Conservation (phyloP, 2,888 invertebrate species). For the Bibio marci region DNA sequence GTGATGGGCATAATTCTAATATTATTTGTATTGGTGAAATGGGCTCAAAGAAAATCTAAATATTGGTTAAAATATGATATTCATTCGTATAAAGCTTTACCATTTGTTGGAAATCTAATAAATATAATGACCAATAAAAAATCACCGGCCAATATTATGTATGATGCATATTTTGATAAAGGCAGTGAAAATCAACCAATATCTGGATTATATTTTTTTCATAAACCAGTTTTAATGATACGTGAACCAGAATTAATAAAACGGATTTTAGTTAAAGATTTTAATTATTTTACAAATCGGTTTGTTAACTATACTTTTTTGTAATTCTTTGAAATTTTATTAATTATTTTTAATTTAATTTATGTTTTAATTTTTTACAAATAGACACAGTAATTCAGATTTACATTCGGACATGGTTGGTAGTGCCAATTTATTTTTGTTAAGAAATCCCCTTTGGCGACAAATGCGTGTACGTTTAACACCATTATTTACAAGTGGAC, state of each 20-base stretch:
- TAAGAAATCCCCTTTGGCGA: conserved; percentile 30
- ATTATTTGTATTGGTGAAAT: no score
- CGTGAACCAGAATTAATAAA: conserved; percentile 31
- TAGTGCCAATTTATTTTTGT: conserved; percentile 27
- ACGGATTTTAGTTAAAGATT: conserved; percentile 30
- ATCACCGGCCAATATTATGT: not conserved
- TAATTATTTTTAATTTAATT: no score
- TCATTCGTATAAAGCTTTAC: no score
- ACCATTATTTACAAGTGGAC: conserved; percentile 30
- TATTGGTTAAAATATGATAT: no score
- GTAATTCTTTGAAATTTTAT: no score
- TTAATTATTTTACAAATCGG: conserved; percentile 27
- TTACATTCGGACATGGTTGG: conserved; percentile 25
- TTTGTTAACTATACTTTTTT: conserved; percentile 6
- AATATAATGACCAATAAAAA: no score
- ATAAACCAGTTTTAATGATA: conserved; percentile 29
- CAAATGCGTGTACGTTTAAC: conserved; percentile 27
- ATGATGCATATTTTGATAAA: conserved; percentile 21
- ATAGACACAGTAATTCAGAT: conserved; percentile 14
- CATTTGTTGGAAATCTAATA: no score
- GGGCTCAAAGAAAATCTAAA: no score
- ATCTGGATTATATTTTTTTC: conserved; percentile 26
- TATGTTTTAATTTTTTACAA: no score
- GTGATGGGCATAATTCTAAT: no score
- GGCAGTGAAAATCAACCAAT: conserved; percentile 17